These are phyloP conservation scores for Mobula birostris DNA, from an alignment of 2,113 vertebrate species.

Conservation along the genomic window DNA sequence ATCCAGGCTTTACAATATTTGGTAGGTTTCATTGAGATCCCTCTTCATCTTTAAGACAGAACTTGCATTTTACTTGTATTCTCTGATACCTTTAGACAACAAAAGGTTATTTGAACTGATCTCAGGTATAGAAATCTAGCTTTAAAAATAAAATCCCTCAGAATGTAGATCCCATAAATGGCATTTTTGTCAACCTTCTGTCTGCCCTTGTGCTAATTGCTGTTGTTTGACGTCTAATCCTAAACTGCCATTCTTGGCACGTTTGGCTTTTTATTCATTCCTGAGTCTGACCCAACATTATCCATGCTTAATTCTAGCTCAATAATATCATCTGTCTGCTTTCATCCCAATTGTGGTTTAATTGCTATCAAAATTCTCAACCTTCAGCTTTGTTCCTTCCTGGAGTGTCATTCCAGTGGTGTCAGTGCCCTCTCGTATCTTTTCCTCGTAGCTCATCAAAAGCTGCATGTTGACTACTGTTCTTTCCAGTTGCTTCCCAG, in stretches of 20 bases:
- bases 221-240: too few species aligned
- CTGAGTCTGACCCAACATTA: too few species aligned
- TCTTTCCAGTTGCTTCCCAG: background rate
- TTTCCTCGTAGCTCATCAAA: background rate
- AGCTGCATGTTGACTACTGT: background rate
- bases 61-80: background rate
- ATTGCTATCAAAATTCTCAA: background rate
- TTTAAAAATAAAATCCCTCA: background rate
- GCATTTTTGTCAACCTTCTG: background rate
- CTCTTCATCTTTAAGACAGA: background rate
- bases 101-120: background rate
- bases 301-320: too few species aligned
- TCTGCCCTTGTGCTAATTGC: too few species aligned
- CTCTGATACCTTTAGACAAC: too few species aligned
- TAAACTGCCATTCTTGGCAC: too few species aligned
- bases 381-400: background rate
- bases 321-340: too few species aligned
- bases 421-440: background rate
- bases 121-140: background rate
- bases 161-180: background rate
- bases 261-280: too few species aligned
- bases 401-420: background rate
- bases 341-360: too few species aligned
- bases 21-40: too few species aligned
- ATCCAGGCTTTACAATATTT: too few species aligned